phyloP scores from a whole-genome alignment of 2,888 invertebrate genomes.

The Cinara cedri region DNA sequence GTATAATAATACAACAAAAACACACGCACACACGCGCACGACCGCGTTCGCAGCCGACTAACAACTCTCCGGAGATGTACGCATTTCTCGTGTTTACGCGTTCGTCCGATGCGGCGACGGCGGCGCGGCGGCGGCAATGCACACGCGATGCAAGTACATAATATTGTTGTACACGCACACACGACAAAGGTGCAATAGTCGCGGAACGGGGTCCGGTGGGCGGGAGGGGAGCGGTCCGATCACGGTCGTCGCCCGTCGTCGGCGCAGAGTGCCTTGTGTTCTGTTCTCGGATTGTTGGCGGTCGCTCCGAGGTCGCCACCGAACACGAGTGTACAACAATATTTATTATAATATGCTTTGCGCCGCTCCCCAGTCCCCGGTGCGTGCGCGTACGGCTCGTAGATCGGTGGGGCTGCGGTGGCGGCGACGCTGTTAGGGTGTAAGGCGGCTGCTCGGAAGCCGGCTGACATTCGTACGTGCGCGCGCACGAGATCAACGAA shows the following conservation, averaged over 20 bases:
- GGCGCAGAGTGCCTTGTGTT: conserved; percentile 29
- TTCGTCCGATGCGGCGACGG: conserved; percentile 26
- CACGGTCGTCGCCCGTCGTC: conserved; percentile 46
- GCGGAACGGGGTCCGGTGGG: not conserved
- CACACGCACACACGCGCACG: not conserved
- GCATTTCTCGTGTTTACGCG: conserved; percentile 48
- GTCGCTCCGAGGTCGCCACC: not conserved
- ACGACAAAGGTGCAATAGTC: conserved; percentile 48
- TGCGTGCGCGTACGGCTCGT: not conserved
- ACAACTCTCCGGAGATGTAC: conserved; percentile 13
- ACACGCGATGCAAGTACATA: conserved; percentile 35
- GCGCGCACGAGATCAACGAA: conserved; percentile 51
- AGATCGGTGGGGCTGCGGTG: not conserved
- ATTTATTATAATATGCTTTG: too few species aligned
- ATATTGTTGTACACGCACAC: not conserved
- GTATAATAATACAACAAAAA: conserved; percentile 8
- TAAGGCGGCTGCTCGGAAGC: too few species aligned
- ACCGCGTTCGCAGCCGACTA: not conserved
- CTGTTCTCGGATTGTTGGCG: conserved; percentile 32
- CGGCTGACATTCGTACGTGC: conserved; percentile 19
- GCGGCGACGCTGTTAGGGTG: conserved; percentile 25
- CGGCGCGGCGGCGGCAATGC: conserved; percentile 18
- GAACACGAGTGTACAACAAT: not conserved
- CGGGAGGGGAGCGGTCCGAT: conserved; percentile 14
- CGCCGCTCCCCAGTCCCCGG: not conserved